Percentiles rank a stretch among this genome's conserved stretches.
phyloP scores from a whole-genome alignment of 1,140 invertebrate genomes.

The Solenopsis fugax region DNA sequence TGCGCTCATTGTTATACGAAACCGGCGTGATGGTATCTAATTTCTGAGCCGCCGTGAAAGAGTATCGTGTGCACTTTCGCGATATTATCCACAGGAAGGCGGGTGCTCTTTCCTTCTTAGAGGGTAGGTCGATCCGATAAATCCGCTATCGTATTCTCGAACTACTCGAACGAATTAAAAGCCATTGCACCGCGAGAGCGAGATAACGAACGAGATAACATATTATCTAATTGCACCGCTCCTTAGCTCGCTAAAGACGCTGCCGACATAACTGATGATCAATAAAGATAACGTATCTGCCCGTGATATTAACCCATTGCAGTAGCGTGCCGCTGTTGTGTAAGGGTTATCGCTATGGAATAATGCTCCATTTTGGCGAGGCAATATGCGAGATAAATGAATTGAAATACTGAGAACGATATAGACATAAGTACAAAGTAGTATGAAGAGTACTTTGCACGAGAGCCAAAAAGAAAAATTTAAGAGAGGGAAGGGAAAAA shows the following conservation, averaged over 20 bases:
- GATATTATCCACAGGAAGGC: slow-evolving; percentile 56
- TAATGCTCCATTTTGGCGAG: neutral
- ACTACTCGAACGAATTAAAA: slow-evolving; percentile 50
- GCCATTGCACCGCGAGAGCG: neutral
- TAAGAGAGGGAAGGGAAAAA: neutral
- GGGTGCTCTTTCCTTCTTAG: neutral
- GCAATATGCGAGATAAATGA: slow-evolving; percentile 46
- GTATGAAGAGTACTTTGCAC: too few species aligned
- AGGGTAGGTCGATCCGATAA: slow-evolving; percentile 38
- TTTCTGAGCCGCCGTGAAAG: slow-evolving; percentile 50
- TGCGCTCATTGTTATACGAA: slow-evolving; percentile 4
- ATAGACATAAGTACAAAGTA: neutral
- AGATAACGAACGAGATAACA: slow-evolving; percentile 39
- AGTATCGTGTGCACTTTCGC: slow-evolving; percentile 41
- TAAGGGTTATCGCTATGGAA: slow-evolving; percentile 40
- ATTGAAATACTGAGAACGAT: neutral
- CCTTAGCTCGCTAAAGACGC: slow-evolving; percentile 46
- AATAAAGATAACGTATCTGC: slow-evolving; percentile 59
- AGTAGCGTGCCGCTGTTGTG: slow-evolving; percentile 10
- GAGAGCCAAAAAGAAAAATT: neutral
- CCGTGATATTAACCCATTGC: slow-evolving; percentile 42
- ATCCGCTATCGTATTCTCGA: slow-evolving; percentile 36
- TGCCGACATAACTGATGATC: slow-evolving; percentile 55
- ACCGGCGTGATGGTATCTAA: slow-evolving; percentile 53
- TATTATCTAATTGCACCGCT: slow-evolving; percentile 55